Base-by-base conservation (phyloP, 2,113 vertebrate genomes). In the Burhinus bistriatus region DNA sequence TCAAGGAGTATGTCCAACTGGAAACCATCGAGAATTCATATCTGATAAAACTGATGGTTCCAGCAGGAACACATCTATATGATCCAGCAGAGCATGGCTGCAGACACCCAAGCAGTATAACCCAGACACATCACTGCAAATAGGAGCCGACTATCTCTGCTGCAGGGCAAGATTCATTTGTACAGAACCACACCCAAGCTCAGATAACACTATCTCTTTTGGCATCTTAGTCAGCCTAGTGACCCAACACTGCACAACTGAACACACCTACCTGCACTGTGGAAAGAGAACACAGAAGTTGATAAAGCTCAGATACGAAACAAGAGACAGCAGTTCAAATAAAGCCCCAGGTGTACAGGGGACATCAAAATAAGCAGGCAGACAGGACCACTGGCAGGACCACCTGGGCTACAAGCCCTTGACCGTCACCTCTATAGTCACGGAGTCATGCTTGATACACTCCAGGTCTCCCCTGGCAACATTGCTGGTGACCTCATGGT, bases 381-480 rank as follows among this genome's bases (percentile, higher is more conserved):
- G 34, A 34, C 36, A 54, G 20, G n/a, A 87, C 20, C 15, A 55
- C 69, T 42, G 55, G 7, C 30, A 49, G 40, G 34, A 81, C 5
- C 6, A 15, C 40, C 40, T 61, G 47, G 15, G 8, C 29, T 15
- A n/a, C 47, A 75, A 69, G 38, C 4, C 34, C 30, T 55, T 61
- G 38, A 68, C 11, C 13, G 17, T 73, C 29, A 68, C 20, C 34
- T 16, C 30, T 40, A n/a, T 25, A 81, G 20, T 25, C 32, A 42
- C 9, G 12, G 15, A 45, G 44, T 58, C 34, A 66, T 1, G 2
- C 27, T 49, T 69, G 20, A 19, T 42, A 36, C 0, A 1, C 9
- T 69, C 30, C 61, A 75, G 40, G 21, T 55, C 11, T 75, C 8
- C 40, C 9, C 61, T 29, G 12, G 23, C 12, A n/a, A 12, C 34